phyloP scores from a whole-genome alignment of 2,113 vertebrate species.

The Corythaixoides concolor region DNA sequence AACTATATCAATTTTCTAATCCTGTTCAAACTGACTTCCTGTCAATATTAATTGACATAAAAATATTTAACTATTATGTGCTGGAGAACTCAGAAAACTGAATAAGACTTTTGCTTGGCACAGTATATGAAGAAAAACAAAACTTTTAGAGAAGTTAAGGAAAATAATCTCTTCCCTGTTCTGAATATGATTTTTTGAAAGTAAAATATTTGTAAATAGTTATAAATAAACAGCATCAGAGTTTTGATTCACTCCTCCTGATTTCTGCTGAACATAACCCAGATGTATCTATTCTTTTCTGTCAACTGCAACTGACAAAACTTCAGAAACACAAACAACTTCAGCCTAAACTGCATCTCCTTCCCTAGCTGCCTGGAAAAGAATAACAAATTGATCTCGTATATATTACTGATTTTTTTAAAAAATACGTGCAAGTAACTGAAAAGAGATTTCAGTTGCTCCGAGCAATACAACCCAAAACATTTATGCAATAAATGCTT shows the following conservation, averaged over 20 bases:
- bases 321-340: background rate
- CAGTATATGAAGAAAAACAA: background rate
- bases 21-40: slow-evolving; percentile 51
- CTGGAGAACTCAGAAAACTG: slow-evolving; percentile 11
- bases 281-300: background rate
- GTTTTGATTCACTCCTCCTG: background rate
- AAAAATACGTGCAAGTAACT: background rate
- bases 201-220: background rate
- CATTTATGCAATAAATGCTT: background rate
- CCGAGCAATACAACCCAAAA: background rate
- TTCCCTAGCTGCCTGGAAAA: background rate
- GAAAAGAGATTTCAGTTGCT: background rate
- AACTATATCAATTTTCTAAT: slow-evolving; percentile 62
- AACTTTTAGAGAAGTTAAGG: background rate
- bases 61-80: slow-evolving; percentile 18
- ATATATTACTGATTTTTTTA: background rate
- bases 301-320: background rate
- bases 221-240: background rate
- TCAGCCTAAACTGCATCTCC: background rate
- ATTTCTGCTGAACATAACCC: background rate
- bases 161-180: background rate
- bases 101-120: background rate
- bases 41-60: slow-evolving; percentile 54
- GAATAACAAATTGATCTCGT: background rate
- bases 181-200: accelerated